These are phyloP conservation scores for Ramphastos sulfuratus DNA, from an alignment of 2,113 vertebrate genomes.

Conservation along the genomic window DNA sequence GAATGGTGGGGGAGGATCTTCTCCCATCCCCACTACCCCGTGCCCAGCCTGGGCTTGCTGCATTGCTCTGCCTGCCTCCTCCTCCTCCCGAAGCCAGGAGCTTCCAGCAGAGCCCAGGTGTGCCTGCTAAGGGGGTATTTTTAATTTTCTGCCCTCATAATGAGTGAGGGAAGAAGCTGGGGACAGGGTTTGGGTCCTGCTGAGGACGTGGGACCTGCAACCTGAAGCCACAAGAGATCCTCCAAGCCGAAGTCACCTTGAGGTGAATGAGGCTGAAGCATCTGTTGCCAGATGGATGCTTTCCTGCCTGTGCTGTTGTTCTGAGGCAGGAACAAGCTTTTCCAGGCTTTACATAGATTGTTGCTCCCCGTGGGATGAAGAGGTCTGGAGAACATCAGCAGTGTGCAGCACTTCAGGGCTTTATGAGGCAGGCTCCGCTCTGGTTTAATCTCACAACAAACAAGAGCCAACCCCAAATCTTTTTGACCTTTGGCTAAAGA, in stretches of 20 bases:
- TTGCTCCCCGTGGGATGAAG: background rate
- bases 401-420: background rate
- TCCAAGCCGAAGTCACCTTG: background rate
- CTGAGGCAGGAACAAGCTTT: background rate
- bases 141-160: background rate
- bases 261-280: background rate
- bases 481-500: background rate
- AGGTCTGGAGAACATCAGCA: background rate
- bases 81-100: background rate
- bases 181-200: background rate
- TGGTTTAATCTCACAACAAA: background rate
- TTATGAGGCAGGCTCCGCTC: background rate
- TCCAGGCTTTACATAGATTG: background rate
- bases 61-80: background rate
- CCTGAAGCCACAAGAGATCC: background rate
- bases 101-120: background rate
- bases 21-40: background rate
- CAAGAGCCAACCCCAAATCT: background rate
- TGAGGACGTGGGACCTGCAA: background rate
- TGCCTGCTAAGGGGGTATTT: too few species aligned
- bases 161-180: background rate
- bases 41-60: background rate
- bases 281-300: accelerated
- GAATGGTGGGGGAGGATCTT: background rate
- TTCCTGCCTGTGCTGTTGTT: background rate